These are phyloP conservation scores for Emydocephalus ijimae DNA, from an alignment of 2,113 vertebrate species.

Conservation along the genomic window DNA sequence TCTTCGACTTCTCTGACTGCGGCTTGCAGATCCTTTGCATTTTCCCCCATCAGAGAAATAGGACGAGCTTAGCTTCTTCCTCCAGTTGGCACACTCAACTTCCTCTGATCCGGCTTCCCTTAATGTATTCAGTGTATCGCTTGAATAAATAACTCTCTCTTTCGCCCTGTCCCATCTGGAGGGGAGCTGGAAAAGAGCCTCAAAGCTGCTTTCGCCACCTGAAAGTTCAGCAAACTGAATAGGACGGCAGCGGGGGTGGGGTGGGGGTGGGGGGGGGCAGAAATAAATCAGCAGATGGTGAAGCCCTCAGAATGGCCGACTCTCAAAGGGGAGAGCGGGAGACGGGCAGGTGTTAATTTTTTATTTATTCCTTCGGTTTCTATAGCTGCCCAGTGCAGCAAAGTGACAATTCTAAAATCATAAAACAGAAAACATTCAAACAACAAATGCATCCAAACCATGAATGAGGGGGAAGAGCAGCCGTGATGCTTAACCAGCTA, in stretches of 20 bases:
- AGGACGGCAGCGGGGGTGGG: no score
- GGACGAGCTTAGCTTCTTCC: not conserved
- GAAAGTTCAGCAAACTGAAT: not conserved
- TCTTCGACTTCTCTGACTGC: not conserved
- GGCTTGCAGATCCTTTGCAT: not conserved
- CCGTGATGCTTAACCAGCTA: no score
- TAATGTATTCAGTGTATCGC: not conserved
- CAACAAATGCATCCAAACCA: no score
- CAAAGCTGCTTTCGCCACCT: not conserved
- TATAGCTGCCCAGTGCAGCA: no score
- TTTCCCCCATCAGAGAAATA: not conserved
- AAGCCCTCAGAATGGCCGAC: not conserved
- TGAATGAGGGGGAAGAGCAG: no score
- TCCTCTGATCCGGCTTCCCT: not conserved
- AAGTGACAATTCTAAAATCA: no score
- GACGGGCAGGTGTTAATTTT: not conserved
- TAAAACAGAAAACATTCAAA: no score
- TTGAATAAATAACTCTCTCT: not conserved
- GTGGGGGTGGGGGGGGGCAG: not conserved
- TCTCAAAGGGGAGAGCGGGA: no score
- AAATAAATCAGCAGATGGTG: not conserved
- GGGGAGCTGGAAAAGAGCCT: not conserved
- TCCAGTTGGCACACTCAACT: not conserved
- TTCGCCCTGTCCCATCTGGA: not conserved
- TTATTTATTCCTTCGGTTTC: not conserved